Evolutionary conservation across 2,113 vertebrate genomes (phyloP).

Genomic region (Cyprinodon variegatus): DNA sequence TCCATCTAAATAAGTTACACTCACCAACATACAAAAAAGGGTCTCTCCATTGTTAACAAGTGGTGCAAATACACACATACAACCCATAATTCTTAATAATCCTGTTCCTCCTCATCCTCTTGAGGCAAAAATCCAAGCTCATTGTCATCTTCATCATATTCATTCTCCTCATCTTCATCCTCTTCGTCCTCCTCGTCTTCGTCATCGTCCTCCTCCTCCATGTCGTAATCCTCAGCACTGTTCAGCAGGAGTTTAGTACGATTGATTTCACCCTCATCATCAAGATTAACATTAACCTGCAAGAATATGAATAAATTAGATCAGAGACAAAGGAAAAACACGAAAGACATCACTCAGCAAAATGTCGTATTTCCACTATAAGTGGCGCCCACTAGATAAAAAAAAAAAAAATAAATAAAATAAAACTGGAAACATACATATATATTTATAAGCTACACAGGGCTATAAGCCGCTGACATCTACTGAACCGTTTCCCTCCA

Average conservation of each 20-base stretch:
- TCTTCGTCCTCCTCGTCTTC: conserved; percentile 51
- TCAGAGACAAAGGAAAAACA: neutral
- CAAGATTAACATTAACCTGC: conserved; percentile 75
- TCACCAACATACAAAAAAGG: conserved; percentile 42
- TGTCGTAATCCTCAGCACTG: conserved; percentile 73
- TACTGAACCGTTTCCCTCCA: too few species aligned
- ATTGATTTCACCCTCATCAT: conserved; percentile 81
- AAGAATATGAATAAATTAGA: neutral
- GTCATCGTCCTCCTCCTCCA: conserved; percentile 78
- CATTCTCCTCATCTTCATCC: conserved; percentile 50
- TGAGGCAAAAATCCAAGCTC: conserved; percentile 68
- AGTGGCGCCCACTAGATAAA: too few species aligned
- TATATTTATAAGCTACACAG: too few species aligned
- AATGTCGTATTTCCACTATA: too few species aligned
- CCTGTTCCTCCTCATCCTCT: conserved; percentile 71
- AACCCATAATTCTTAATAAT: conserved; percentile 69
- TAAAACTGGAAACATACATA: neutral
- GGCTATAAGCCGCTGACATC: too few species aligned
- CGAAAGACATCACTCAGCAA: neutral
- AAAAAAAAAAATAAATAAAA: too few species aligned
- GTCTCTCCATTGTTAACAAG: conserved; percentile 17
- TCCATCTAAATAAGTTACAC: conserved; percentile 69
- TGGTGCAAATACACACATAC: conserved; percentile 30
- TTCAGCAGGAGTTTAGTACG: conserved; percentile 80
- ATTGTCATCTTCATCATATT: conserved; percentile 56